Evolutionary conservation across 1,140 invertebrate species (phyloP).

Genomic region (Rhopalosiphum maidis): DNA sequence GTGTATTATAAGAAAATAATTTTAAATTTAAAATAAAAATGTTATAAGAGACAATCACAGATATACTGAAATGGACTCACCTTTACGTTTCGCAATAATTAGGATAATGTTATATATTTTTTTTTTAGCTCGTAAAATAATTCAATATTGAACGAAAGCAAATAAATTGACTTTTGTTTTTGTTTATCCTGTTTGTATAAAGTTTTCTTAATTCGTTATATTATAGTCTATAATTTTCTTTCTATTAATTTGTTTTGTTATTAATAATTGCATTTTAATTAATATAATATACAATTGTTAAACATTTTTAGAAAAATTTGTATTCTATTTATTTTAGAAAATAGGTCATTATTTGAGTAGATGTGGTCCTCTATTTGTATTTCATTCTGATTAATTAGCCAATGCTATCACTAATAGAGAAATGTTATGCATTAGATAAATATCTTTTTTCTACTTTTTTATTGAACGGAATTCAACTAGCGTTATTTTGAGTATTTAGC

Average conservation of each 20-base stretch:
- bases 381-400: conserved; percentile 30
- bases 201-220: conserved; percentile 43
- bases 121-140: conserved; percentile 34
- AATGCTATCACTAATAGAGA: conserved; percentile 26
- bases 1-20: conserved; percentile 33
- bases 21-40: conserved; percentile 27
- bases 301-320: conserved; percentile 37
- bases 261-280: conserved; percentile 35
- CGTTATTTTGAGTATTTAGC: conserved; percentile 48
- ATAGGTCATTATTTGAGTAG: conserved; percentile 36
- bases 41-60: conserved; percentile 52
- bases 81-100: conserved; percentile 56
- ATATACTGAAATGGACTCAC: conserved; percentile 56
- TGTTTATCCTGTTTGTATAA: conserved; percentile 35
- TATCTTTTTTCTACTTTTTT: conserved; percentile 57
- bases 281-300: conserved; percentile 36
- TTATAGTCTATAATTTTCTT: conserved; percentile 34
- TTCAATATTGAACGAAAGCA: background rate
- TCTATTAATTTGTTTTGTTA: conserved; percentile 7
- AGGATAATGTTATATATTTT: conserved; percentile 38
- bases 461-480: conserved; percentile 42
- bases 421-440: conserved; percentile 13
- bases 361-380: conserved; percentile 35
- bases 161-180: conserved; percentile 32
- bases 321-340: conserved; percentile 42